A percentile compares a stretch with the other conserved stretches of the same genome.
Conservation (phyloP, 2,888 invertebrate species). For the Platycnemis pennipes region DNA sequence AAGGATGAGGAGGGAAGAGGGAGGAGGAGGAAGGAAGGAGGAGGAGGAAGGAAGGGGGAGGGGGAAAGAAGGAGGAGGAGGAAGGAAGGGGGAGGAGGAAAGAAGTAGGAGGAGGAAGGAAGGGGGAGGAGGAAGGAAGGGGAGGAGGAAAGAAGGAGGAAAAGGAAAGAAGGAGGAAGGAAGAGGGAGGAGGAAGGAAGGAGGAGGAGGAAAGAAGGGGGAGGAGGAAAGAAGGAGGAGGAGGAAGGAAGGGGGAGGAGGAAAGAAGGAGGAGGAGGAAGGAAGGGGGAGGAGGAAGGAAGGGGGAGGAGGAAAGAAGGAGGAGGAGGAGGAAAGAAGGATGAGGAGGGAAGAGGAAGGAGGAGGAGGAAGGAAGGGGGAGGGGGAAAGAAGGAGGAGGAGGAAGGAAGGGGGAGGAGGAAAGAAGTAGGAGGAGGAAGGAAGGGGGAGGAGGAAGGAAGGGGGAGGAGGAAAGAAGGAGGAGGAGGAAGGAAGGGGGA, state of each 20-base stretch:
- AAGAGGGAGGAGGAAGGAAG: not conserved
- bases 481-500: no score
- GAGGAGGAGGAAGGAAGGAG: not conserved
- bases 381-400: no score
- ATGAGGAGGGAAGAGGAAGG: no score
- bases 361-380: no score
- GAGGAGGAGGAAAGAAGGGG: not conserved
- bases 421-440: no score
- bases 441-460: no score
- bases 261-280: not conserved
- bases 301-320: no score
- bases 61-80: not conserved
- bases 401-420: no score
- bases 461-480: no score
- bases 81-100: not conserved
- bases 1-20: no score
- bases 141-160: not conserved
- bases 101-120: not conserved
- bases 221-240: not conserved
- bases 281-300: no score
- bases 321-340: no score
- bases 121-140: not conserved
- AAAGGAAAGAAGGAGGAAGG: not conserved
- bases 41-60: not conserved
- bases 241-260: not conserved